Evolutionary conservation across 2,797 vertebrate genomes (phyloP).

Genomic region (Botia almorhae): DNA sequence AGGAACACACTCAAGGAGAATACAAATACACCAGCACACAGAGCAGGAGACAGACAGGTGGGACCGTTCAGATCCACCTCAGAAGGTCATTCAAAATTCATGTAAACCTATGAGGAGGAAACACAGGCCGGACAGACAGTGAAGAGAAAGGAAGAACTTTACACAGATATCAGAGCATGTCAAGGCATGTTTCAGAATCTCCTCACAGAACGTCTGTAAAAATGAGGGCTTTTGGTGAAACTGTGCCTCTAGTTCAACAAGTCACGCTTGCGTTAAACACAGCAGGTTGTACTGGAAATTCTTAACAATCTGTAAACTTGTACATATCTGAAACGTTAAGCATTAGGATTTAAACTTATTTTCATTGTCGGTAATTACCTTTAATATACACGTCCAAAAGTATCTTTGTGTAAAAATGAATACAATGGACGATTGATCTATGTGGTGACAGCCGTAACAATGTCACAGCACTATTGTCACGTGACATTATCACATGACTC

Average conservation of each 20-base stretch:
- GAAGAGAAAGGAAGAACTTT: conserved; percentile 33
- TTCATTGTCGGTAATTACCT: background rate
- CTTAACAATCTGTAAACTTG: conserved; percentile 26
- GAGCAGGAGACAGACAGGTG: conserved; percentile 21
- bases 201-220: conserved; percentile 31
- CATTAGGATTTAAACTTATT: background rate
- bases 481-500: conserved; percentile 11
- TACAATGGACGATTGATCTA: background rate
- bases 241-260: conserved; percentile 48
- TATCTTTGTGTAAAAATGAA: background rate
- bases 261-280: conserved; percentile 39
- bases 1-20: conserved; percentile 19
- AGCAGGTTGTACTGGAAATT: background rate
- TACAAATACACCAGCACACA: background rate
- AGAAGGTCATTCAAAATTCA: conserved; percentile 40
- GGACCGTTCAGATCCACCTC: conserved; percentile 14
- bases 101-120: conserved; percentile 31
- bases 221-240: conserved; percentile 20
- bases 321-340: background rate
- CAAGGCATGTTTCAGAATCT: conserved; percentile 61
- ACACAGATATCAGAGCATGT: conserved; percentile 61
- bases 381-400: background rate
- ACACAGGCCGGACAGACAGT: conserved; percentile 30
- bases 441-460: conserved; percentile 6
- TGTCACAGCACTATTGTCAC: background rate